A percentile compares a stretch with the other conserved stretches of the same genome.
These are phyloP conservation scores for Chaetura pelagica DNA, from an alignment of 2,113 vertebrate genomes.

Conservation along the genomic window DNA sequence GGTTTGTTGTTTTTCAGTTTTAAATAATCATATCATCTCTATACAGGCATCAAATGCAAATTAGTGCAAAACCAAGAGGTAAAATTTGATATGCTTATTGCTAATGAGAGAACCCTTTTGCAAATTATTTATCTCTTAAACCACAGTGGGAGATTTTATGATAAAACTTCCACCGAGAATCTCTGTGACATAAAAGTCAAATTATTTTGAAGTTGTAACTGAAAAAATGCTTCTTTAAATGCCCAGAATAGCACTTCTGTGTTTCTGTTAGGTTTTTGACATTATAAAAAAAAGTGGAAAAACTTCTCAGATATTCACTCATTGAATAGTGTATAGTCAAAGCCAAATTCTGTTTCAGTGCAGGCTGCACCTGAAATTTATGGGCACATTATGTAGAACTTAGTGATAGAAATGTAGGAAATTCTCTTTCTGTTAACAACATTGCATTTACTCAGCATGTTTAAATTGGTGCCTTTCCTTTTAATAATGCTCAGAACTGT, in stretches of 20 bases:
- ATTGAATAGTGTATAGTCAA: neutral
- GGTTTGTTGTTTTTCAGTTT: neutral
- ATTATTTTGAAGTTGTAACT: neutral
- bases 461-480: neutral
- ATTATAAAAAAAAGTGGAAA: neutral
- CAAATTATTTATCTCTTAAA: neutral
- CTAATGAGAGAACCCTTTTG: neutral
- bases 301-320: neutral
- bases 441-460: neutral
- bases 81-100: neutral
- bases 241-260: neutral
- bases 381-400: neutral
- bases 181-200: neutral
- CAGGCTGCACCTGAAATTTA: neutral
- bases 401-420: neutral
- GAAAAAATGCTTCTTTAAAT: neutral
- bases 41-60: fast-evolving
- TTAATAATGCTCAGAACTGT: neutral
- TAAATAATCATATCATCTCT: neutral
- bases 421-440: neutral
- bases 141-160: neutral
- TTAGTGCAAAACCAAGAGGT: neutral
- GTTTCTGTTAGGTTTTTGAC: too few relatives aligned
- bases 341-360: neutral
- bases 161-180: neutral